Evolutionary conservation across 1,140 invertebrate species (phyloP), one percentile per base, ranked within the genome.

Genomic region (Hylyphantes graminicola): DNA sequence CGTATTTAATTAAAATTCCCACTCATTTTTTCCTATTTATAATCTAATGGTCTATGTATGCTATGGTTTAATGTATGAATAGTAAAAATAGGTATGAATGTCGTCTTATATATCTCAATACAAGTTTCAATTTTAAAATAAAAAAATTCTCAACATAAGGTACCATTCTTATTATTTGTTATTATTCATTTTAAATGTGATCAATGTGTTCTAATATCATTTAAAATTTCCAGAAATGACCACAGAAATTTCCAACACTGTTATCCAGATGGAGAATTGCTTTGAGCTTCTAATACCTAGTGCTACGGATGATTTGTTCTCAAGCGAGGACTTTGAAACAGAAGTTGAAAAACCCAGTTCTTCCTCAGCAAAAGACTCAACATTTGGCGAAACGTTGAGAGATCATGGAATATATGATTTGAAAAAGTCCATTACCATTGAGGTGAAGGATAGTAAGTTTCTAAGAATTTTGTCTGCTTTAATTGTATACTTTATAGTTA

Each of bases 251-350:
- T 59, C 77, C 7, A 65, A 59, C 63, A 53, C 85, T 74, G 57
- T 90, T 8, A 87, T 68, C 50, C 90, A 91, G 86, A 87, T 90
- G 50, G 88, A 90, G 72, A 89, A 87, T 78, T 90, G 90, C 85
- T 88, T 91, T 77, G 85, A 89, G 17, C 83, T 91, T 11, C 74
- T 91, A 7, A 63, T 91, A 9, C 90, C 91, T 12, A 54, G 70
- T 70, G 84, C 86, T 77, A 88, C 87, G 21, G 88, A 89, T 79
- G 84, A 88, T 51, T 89, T 90, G 48, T 85, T 73, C 64, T 73
- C 79, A 10, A 48, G n/a, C 59, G 35, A 79, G 13, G 78, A 81
- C 57, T 86, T 76, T 70, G 74, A 70, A 35, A 17, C 15, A 54
- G 35, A 12, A 64, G 13, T 21, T 4, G 13, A 74, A 54, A 8